phyloP scores from a whole-genome alignment of 1,140 invertebrate species.

The Panulirus ornatus region DNA sequence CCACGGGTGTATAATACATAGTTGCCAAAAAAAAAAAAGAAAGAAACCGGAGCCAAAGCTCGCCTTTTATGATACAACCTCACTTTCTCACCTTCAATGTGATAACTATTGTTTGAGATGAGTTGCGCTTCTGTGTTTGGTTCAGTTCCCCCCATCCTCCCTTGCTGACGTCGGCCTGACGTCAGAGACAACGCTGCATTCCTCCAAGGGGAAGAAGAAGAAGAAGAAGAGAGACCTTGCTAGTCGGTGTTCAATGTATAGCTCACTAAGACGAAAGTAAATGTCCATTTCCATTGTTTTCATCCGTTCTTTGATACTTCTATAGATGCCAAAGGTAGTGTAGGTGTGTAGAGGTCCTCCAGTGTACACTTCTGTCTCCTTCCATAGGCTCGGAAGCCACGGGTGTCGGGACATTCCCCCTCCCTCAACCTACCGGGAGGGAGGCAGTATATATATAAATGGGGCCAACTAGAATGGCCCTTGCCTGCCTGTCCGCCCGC shows the following conservation, averaged over 20 bases:
- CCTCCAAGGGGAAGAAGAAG: too few species aligned
- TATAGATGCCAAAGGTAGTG: constrained; percentile 42
- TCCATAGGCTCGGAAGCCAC: background rate
- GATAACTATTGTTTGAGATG: constrained; percentile 25
- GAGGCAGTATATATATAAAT: too few species aligned
- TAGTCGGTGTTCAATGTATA: constrained; percentile 69
- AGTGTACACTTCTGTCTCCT: constrained; percentile 28
- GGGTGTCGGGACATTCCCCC: too few species aligned
- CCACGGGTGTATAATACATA: constrained; percentile 22
- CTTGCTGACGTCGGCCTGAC: background rate
- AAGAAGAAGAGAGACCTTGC: background rate
- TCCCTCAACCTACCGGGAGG: too few species aligned
- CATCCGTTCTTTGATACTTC: constrained; percentile 15
- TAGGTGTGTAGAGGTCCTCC: background rate
- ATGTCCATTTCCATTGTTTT: constrained; percentile 35
- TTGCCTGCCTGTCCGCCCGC: too few species aligned
- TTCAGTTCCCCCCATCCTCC: too few species aligned
- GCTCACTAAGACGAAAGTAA: constrained; percentile 56
- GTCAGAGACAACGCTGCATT: background rate
- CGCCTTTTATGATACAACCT: constrained; percentile 39
- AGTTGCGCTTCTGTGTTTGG: constrained; percentile 13
- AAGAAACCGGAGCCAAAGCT: constrained; percentile 31
- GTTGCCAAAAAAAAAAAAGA: constrained; percentile 45
- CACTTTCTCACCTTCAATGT: constrained; percentile 37
- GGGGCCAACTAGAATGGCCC: too few species aligned